Evolutionary conservation across 2,797 vertebrate genomes (phyloP).

Genomic region (Falco biarmicus): DNA sequence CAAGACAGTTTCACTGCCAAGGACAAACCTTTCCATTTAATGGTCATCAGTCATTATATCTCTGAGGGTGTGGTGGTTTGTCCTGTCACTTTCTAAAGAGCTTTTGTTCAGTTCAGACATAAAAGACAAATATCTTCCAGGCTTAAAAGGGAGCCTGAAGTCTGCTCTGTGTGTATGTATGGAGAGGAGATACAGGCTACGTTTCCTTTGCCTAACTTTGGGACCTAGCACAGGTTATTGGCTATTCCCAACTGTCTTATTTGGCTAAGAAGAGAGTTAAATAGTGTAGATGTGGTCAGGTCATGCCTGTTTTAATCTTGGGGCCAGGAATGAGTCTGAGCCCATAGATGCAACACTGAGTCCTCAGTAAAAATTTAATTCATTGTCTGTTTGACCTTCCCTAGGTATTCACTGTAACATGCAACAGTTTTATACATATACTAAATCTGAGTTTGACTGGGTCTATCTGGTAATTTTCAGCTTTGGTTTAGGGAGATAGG

Average conservation of each 20-base stretch:
- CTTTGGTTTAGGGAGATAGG: background rate
- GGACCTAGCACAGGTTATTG: background rate
- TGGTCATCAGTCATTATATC: background rate
- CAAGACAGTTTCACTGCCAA: background rate
- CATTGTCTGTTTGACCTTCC: background rate
- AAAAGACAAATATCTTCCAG: background rate
- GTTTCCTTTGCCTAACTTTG: background rate
- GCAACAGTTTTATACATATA: background rate
- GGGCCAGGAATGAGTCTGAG: background rate
- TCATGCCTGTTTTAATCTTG: background rate
- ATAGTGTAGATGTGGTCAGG: background rate
- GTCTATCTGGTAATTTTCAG: background rate
- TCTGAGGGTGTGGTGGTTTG: background rate
- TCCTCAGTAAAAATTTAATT: background rate
- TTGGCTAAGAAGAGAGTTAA: background rate
- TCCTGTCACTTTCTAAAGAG: background rate
- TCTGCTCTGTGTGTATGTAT: background rate
- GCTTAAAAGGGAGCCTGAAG: background rate
- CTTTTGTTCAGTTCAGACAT: background rate
- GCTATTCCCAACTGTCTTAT: background rate
- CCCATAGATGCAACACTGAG: background rate
- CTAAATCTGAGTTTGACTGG: background rate
- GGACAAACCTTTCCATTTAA: background rate
- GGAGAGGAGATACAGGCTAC: background rate
- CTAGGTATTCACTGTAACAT: background rate